These are phyloP conservation scores for Patella pellucida DNA, from an alignment of 2,888 invertebrate genomes.

Conservation along the genomic window DNA sequence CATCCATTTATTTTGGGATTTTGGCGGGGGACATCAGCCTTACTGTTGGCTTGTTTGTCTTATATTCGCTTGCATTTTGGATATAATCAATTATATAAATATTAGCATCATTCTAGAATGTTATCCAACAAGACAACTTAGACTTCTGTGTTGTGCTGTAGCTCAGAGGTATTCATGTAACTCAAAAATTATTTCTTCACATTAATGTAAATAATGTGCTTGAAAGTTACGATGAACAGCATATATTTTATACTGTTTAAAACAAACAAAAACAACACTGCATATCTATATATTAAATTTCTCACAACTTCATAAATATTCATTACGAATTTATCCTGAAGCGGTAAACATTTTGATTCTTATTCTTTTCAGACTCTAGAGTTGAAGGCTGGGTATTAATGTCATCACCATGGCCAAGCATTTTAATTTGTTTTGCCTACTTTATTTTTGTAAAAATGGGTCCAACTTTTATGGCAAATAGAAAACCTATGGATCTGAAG, in stretches of 20 bases:
- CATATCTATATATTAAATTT: not conserved
- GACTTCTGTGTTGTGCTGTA: too few relatives aligned
- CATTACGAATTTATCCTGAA: not conserved
- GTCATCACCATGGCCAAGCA: constrained; percentile 88
- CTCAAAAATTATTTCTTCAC: too few relatives aligned
- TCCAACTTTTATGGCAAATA: constrained; percentile 89
- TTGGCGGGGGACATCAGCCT: too few relatives aligned
- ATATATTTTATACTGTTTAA: not conserved
- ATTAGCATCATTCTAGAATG: too few relatives aligned
- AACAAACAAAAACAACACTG: not conserved
- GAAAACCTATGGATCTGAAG: constrained; percentile 88
- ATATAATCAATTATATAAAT: too few relatives aligned
- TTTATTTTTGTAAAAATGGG: constrained; percentile 84
- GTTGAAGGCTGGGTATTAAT: constrained; percentile 91
- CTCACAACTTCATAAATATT: not conserved
- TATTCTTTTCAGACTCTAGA: constrained; percentile 79
- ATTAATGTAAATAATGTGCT: too few relatives aligned
- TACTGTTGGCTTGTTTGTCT: too few relatives aligned
- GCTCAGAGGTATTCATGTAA: too few relatives aligned
- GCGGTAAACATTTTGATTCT: not conserved
- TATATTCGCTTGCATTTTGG: too few relatives aligned
- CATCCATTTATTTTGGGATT: too few relatives aligned
- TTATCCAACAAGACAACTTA: too few relatives aligned
- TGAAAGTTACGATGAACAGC: not conserved
- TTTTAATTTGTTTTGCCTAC: constrained; percentile 86